Base-by-base conservation (phyloP, 2,797 vertebrate species). In the Rhinoraja longicauda region DNA sequence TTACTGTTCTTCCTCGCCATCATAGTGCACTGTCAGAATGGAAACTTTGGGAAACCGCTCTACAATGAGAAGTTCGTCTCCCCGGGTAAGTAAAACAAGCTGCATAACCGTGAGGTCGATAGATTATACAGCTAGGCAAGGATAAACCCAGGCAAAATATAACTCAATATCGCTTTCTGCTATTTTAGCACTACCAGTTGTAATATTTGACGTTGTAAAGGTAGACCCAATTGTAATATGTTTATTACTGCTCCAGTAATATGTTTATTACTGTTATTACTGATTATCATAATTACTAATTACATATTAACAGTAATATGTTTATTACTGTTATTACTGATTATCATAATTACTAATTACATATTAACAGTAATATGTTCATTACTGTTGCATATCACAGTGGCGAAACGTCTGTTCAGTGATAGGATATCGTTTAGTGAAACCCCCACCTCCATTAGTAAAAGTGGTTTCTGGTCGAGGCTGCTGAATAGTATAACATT, bases 1-100 rank as follows among this genome's bases (percentile, higher is more conserved):
- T 93, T 95, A 93, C 94, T 95, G 53, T 72, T 97, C 76, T 93
- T 97, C n/a, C 90, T 96, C 93, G 29, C 95, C 70, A 94, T 93
- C 1, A 93, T 94, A 84, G 94, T 95, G 4, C 64, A 95, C 64
- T 94, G 93, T 92, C 94, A 93, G 90, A 95, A 95, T 45, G 95
- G 93, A 32, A 93, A 94, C 39, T 90, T 64, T 59, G 95, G 93
- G 78, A 94, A 94, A 77, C 93, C 94, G 45, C 75, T 94, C 93
- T 93, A 39, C 24, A 29, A 70, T n/a, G 36, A 92, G 21, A 29
- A 92, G 15, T 72, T 92, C 26, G 70, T 15, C 15, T 92, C 90
- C 26, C 70, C 57, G 70, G 90, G 90, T 92, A 57, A 73, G 90
- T 92, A 6, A 5, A 53, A 1, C 67, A 29, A n/a, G 29, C 67